Conservation (phyloP, 2,113 vertebrate genomes). For the Pterocles gutturalis region DNA sequence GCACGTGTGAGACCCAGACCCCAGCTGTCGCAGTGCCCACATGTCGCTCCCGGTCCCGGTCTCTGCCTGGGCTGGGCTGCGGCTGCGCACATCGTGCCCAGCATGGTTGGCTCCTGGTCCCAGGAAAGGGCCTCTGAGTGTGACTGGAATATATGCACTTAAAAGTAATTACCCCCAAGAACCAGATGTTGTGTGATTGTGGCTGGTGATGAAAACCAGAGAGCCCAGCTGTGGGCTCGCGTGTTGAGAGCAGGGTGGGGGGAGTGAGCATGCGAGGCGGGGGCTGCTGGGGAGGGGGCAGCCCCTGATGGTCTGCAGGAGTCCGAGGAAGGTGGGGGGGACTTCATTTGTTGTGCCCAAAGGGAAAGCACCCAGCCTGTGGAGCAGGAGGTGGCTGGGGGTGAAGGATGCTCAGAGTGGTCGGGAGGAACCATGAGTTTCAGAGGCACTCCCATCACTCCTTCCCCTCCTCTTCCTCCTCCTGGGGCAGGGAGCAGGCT, state of each 20-base stretch:
- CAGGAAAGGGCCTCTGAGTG: neutral
- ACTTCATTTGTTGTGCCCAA: neutral
- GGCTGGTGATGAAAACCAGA: neutral
- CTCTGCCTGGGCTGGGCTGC: neutral
- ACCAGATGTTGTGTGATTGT: neutral
- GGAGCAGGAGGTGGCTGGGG: neutral
- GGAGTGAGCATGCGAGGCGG: rapidly evolving
- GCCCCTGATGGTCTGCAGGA: rapidly evolving
- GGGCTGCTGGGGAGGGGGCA: neutral
- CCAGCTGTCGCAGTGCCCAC: neutral
- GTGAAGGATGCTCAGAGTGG: neutral
- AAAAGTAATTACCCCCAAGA: neutral
- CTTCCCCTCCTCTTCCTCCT: neutral
- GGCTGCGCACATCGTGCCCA: rapidly evolving
- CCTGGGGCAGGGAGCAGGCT: neutral
- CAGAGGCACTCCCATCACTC: neutral
- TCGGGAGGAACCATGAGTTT: rapidly evolving
- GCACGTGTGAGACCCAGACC: neutral
- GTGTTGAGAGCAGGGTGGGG: neutral
- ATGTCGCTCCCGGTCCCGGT: rapidly evolving
- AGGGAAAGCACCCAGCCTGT: neutral
- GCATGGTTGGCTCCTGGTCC: neutral
- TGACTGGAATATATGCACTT: neutral
- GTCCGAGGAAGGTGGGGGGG: rapidly evolving
- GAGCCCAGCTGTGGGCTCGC: neutral